Conservation (phyloP, 2,888 invertebrate species). For the Brachyptera putata region DNA sequence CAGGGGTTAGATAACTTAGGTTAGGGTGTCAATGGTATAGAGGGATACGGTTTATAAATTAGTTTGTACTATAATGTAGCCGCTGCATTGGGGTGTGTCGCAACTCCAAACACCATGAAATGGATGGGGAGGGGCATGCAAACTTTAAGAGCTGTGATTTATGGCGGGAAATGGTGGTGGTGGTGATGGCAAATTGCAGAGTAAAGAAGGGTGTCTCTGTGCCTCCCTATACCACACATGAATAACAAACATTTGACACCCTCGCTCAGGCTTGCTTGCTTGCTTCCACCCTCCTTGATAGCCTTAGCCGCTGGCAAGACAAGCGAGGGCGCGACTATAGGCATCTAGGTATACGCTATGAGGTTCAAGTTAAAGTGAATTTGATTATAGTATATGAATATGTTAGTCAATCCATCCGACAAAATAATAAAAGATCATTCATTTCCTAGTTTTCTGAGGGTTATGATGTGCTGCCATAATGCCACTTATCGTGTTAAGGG, state of each 20-base stretch:
- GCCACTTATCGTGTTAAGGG: too few relatives aligned
- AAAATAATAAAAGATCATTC: too few relatives aligned
- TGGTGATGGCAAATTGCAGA: constrained; percentile 27
- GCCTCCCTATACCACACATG: constrained; percentile 23
- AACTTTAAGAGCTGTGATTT: constrained; percentile 23
- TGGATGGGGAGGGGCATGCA: constrained; percentile 6
- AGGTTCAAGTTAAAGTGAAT: too few relatives aligned
- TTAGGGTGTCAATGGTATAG: background rate
- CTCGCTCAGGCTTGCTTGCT: too few relatives aligned
- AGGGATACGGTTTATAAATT: constrained; percentile 15
- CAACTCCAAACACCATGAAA: constrained; percentile 16
- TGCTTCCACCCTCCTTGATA: too few relatives aligned
- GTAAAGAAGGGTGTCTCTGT: constrained; percentile 19
- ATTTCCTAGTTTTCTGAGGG: too few relatives aligned
- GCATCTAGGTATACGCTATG: too few relatives aligned
- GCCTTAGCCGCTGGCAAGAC: too few relatives aligned
- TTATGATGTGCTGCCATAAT: too few relatives aligned
- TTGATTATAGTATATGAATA: too few relatives aligned
- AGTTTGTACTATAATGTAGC: constrained; percentile 7
- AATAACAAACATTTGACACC: constrained; percentile 27
- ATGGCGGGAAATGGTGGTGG: constrained; percentile 27
- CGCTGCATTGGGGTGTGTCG: background rate
- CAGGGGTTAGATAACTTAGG: constrained; percentile 1
- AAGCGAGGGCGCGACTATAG: background rate
- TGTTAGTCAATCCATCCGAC: too few relatives aligned